phyloP scores from a whole-genome alignment of 2,888 invertebrate species.

The Exocentrus adspersus region DNA sequence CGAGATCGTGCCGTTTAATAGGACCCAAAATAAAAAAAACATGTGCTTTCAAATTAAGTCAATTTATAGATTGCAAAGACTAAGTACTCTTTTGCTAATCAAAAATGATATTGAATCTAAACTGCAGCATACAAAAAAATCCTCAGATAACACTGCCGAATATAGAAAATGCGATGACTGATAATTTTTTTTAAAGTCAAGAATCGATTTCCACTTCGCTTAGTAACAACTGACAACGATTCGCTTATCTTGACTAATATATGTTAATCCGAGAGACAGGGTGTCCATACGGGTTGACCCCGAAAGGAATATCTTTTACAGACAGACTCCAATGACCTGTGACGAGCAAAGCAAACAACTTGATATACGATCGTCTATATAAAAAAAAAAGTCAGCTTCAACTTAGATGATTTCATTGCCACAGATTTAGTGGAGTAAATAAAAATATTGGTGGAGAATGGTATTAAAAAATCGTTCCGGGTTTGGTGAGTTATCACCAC shows the following conservation, averaged over 20 bases:
- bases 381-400: constrained; percentile 11
- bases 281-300: constrained; percentile 49
- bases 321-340: constrained; percentile 44
- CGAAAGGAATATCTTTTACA: constrained; percentile 44
- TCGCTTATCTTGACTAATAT: constrained; percentile 40
- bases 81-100: too few species aligned
- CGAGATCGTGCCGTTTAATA: neutral
- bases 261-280: constrained; percentile 43
- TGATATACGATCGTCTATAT: constrained; percentile 26
- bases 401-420: constrained; percentile 7
- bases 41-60: too few species aligned
- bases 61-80: too few species aligned
- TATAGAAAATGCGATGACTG: too few species aligned
- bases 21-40: constrained; percentile 1
- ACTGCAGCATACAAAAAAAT: too few species aligned
- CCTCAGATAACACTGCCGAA: too few species aligned
- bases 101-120: too few species aligned
- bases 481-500: too few species aligned
- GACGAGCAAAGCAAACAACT: constrained; percentile 43
- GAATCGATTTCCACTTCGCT: constrained; percentile 15
- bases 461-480: too few species aligned
- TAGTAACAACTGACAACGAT: constrained; percentile 26
- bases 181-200: neutral
- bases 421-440: neutral
- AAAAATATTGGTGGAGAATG: too few species aligned